Evolutionary conservation across 2,113 vertebrate species (phyloP), one percentile per base, ranked within the genome.

Genomic region (Lophura nycthemera): DNA sequence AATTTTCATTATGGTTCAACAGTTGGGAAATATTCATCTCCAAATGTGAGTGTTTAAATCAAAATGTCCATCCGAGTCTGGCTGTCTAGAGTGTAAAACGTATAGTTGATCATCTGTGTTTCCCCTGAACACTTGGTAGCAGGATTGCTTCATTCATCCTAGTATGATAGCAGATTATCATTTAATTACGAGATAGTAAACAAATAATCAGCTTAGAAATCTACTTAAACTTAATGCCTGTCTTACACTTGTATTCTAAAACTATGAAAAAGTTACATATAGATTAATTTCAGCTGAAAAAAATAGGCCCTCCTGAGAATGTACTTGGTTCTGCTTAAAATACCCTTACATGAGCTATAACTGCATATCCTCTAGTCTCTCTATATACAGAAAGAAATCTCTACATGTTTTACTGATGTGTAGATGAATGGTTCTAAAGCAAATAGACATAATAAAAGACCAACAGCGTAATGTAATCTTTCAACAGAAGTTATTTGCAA

Each of bases 151-250:
- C 32, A 52, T 89, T 79, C 66, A 78, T 86, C 36, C 43, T 45
- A 43, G 16, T 30, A 54, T 50, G 52, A 34, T 6, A 50, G 8
- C 10, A 42, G 42, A 27, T 25, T 89, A 52, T 56, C 14, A 45
- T 66, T 79, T 60, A 76, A 76, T 91, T 89, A 47, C 17, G 47
- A 56, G 88, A 61, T 8, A 74, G 52, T 81, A 40, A 88, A 90
- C 80, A 63, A 5, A 4, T 21, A 73, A 72, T 21, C 22, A 19
- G 29, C 67, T 91, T 45, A 71, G 12, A 71, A 61, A 66, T 32
- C n/a, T 86, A 40, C 60, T 88, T 63, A 79, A 83, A 43, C 47
- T 88, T 63, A 73, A 83, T 85, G 30, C 20, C 43, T 86, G 34
- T 67, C 32, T 86, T 42, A 72, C 59, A 76, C 20, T 10, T 70